Evolutionary conservation across 1,140 invertebrate species (phyloP), one percentile per base, ranked within the genome.

Genomic region (Megalopta genalis): DNA sequence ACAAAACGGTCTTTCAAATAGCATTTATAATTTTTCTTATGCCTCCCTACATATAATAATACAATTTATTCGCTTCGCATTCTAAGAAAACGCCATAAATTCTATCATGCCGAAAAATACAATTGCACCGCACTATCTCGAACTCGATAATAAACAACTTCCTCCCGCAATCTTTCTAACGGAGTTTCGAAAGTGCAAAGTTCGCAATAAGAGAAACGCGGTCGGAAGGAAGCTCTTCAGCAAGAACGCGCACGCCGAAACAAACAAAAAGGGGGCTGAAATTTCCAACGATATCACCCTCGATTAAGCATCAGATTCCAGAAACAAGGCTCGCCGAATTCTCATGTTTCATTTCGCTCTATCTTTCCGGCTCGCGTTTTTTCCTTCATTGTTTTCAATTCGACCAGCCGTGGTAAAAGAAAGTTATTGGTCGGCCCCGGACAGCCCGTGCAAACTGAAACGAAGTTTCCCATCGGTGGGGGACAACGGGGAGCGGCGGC

Each of bases 301-400:
- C 81, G 82, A 84, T 84, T 84, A 84, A 78, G 25, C 73, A 23
- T n/a, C 52, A 27, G 65, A 83, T 84, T 81, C 69, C 49, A 52
- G 46, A 37, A 66, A 72, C 63, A 54, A 46, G 42, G 25, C 68
- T 52, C 66, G 80, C 75, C 64, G 42, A 7, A 7, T 12, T 27
- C 14, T 60, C 8, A 12, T 21, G 39, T 65, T 64, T 80, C 60
- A 52, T 60, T 70, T 68, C 54, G 32, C 42, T 25, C 52, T 12
- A 18, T n/a, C 16, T 46, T 18, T 7, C 23, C 5, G 0, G 10
- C 27, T 49, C 23, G n/a, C 59, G 25, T 25, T 14, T 9, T n/a
- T 73, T 70, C n/a, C 27, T 63, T 23, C 66, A 63, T 54, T 72
- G 62, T 72, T 80, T 83, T 76, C 68, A 59, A 83, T 80, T 80